Percentiles rank a stretch among this genome's conserved stretches.
phyloP scores from a whole-genome alignment of 2,797 vertebrate genomes.

The Apogon hyalosoma region DNA sequence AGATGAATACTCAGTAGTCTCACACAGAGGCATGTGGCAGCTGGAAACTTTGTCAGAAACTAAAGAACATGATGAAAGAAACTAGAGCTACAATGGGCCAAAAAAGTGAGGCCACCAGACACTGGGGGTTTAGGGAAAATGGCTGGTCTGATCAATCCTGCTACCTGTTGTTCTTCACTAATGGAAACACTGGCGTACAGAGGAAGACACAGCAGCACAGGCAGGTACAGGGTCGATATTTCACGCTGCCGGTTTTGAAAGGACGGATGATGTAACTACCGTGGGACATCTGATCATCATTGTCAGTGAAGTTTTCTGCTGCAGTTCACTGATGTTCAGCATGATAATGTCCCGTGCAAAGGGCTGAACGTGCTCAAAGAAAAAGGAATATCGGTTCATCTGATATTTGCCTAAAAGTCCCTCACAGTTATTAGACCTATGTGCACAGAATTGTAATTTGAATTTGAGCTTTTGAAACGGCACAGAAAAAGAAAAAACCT shows the following conservation, averaged over 20 bases:
- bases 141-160: conserved; percentile 22
- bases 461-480: no score
- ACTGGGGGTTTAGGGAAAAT: conserved; percentile 2
- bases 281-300: not conserved
- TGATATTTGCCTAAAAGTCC: no score
- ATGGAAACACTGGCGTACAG: conserved; percentile 13
- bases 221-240: conserved; percentile 5
- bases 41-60: not conserved
- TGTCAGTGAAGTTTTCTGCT: not conserved
- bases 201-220: not conserved
- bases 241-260: conserved; percentile 1
- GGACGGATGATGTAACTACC: not conserved
- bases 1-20: not conserved
- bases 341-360: not conserved
- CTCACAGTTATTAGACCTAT: no score
- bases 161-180: conserved; percentile 13
- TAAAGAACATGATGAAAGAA: not conserved
- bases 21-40: not conserved
- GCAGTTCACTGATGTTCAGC: not conserved
- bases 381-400: no score
- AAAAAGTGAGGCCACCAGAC: not conserved
- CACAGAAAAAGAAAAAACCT: no score
- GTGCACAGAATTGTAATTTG: no score
- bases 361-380: no score
- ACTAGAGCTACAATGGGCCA: not conserved